phyloP scores from a whole-genome alignment of 2,888 invertebrate species.

The Spilosoma lubricipeda region DNA sequence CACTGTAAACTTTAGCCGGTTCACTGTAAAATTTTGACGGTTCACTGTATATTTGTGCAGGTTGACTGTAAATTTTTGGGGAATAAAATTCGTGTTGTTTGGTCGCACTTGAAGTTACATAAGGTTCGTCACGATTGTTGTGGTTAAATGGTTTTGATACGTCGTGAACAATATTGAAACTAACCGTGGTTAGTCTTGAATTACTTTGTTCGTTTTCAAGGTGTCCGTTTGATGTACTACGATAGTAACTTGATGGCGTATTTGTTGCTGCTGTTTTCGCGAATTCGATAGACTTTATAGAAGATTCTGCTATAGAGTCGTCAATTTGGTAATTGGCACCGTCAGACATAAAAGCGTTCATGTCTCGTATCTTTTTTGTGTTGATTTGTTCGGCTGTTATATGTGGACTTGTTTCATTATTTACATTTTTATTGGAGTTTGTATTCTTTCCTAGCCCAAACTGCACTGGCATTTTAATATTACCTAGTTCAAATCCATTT shows the following conservation, averaged over 20 bases:
- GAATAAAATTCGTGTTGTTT: conserved; percentile 63
- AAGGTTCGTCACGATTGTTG: conserved; percentile 57
- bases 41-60: conserved; percentile 76
- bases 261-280: conserved; percentile 45
- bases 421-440: conserved; percentile 23
- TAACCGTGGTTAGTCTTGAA: conserved; percentile 74
- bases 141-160: conserved; percentile 60
- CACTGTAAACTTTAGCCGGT: conserved; percentile 82
- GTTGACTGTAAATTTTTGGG: conserved; percentile 74
- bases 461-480: conserved; percentile 12
- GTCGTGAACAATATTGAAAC: conserved; percentile 78
- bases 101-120: conserved; percentile 49
- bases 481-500: conserved; percentile 22
- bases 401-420: conserved; percentile 21
- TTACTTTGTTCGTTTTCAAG: conserved; percentile 59
- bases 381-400: conserved; percentile 16
- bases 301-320: conserved; percentile 70
- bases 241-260: conserved; percentile 67
- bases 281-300: conserved; percentile 62
- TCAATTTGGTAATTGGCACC: conserved; percentile 66
- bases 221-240: conserved; percentile 60
- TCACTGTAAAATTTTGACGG: conserved; percentile 84
- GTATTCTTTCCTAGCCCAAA: conserved; percentile 19
- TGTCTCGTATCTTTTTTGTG: conserved; percentile 28
- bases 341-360: conserved; percentile 48